Evolutionary conservation across 1,140 invertebrate genomes (phyloP), one percentile per base, ranked within the genome.

Genomic region (Melipona quadrifasciata): DNA sequence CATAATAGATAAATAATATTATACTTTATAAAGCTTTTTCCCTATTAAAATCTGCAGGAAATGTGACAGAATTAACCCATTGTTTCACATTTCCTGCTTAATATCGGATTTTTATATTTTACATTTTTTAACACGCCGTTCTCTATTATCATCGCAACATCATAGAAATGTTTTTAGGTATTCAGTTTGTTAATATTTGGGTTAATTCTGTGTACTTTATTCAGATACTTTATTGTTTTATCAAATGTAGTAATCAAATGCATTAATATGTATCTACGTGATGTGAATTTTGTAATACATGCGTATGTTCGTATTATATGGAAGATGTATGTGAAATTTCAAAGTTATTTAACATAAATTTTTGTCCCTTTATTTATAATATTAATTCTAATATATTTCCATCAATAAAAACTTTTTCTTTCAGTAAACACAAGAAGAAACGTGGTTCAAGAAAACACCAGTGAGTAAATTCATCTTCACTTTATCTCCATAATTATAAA

Each of bases 351-450:
- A 72, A 79, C 58, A 77, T 74, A 84, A 84, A 88, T 90, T 89
- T 87, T 91, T 86, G 86, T 91, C 85, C 83, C 81, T 87, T 90
- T 85, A 83, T 58, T 73, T 76, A 64, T 31, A 27, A 82, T 74
- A 70, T 68, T 86, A 87, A 84, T 88, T 85, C 84, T 80, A 58
- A 87, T 77, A 39, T 75, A 86, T 87, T 87, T 89, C 87, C 86
- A 85, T 80, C 77, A 90, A 88, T 80, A 79, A 58, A 31, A 89
- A 84, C 51, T 94, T 92, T 90, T 93, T 87, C 86, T 94, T 94
- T 92, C 92, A 94, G 94, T 87, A 94, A 94, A 82, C 93, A 92
- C 85, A 94, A 94, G 91, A 94, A 94, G 90, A 94, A 94, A 87
- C 91, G 94, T 73, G 91, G 90, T 47, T 85, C 93, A 70, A 92